These are phyloP conservation scores for Aselliscus stoliczkanus DNA, from an alignment of 2,797 vertebrate genomes.

Conservation along the genomic window DNA sequence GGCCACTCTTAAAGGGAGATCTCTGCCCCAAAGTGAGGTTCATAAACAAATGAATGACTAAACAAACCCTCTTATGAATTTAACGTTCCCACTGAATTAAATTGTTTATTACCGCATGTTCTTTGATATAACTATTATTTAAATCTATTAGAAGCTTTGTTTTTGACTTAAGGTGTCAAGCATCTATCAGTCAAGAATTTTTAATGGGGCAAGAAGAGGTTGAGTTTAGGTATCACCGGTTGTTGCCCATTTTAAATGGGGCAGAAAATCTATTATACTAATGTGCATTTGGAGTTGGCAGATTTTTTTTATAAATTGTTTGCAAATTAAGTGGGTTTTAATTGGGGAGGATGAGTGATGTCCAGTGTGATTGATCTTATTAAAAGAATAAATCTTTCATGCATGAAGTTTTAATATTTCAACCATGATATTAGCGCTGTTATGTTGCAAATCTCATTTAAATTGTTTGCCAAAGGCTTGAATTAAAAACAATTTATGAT, in stretches of 20 bases:
- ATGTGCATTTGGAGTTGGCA: conserved; percentile 25
- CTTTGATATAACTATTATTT: neutral
- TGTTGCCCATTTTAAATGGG: neutral
- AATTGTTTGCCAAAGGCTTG: conserved; percentile 59
- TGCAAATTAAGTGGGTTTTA: conserved; percentile 48
- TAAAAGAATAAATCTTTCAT: conserved; percentile 59
- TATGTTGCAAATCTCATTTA: conserved; percentile 48
- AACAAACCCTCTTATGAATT: neutral
- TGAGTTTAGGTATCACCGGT: neutral
- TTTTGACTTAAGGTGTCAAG: neutral
- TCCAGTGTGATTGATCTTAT: conserved; percentile 56
- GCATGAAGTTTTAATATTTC: conserved; percentile 62
- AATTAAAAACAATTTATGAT: conserved; percentile 53
- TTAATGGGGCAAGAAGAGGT: neutral
- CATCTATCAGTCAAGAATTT: neutral
- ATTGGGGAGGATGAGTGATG: conserved; percentile 33
- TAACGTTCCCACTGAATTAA: neutral
- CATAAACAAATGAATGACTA: neutral
- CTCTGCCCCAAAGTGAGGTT: neutral
- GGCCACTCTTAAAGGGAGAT: neutral
- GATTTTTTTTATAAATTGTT: conserved; percentile 29
- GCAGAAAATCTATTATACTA: conserved; percentile 25
- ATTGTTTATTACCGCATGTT: neutral
- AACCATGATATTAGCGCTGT: conserved; percentile 20
- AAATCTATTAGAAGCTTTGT: neutral